Conservation (phyloP, 2,797 vertebrate species). For the Eidolon dupreanum region DNA sequence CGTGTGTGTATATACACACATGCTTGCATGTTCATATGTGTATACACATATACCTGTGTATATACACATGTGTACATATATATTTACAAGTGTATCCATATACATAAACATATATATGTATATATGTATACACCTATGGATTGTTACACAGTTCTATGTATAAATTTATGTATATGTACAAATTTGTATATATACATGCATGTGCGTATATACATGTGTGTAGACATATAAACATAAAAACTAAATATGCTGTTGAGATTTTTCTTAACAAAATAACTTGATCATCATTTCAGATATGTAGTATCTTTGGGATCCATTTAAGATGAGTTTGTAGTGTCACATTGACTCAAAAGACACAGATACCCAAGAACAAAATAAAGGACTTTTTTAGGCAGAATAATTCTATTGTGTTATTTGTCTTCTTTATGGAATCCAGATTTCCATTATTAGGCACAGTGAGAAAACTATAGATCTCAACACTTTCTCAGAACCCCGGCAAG, state of each 20-base stretch:
- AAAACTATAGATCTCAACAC: background rate
- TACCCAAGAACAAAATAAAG: background rate
- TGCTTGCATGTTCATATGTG: rapidly evolving
- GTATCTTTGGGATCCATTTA: background rate
- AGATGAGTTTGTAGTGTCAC: background rate
- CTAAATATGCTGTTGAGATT: background rate
- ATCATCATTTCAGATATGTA: background rate
- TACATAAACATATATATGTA: background rate
- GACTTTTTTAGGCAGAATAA: background rate
- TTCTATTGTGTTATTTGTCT: background rate
- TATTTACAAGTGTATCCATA: background rate
- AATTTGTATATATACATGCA: background rate
- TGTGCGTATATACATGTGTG: background rate
- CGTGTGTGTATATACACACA: background rate
- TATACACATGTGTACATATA: background rate
- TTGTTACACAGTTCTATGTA: background rate
- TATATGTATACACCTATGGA: background rate
- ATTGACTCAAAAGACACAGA: background rate
- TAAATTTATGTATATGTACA: background rate
- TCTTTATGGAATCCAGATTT: background rate
- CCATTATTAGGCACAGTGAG: background rate
- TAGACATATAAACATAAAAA: background rate
- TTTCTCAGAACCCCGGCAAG: background rate
- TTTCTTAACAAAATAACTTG: background rate
- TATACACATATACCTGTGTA: background rate